Evolutionary conservation across 2,113 vertebrate genomes (phyloP).

Genomic region (Australoheros scitulus): DNA sequence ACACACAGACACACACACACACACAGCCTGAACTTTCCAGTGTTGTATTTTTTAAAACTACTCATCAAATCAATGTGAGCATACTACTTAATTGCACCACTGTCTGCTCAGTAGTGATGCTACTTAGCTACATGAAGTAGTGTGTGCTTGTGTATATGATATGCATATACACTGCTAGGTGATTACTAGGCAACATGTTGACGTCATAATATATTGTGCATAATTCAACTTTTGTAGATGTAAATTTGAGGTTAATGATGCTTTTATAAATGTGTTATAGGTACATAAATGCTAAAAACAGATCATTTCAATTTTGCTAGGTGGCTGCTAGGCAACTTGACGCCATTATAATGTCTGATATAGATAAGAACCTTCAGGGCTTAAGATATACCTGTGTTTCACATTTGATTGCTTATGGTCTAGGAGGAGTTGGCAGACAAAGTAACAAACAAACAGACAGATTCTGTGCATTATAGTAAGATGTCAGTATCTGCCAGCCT

Average conservation of each 20-base stretch:
- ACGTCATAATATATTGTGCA: too few species aligned
- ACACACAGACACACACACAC: too few species aligned
- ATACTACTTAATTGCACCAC: too few species aligned
- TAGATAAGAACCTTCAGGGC: not conserved
- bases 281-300: not conserved
- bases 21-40: too few species aligned
- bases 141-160: too few species aligned
- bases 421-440: not conserved
- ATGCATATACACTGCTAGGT: not conserved
- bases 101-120: too few species aligned
- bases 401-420: not conserved
- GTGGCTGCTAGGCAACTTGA: not conserved
- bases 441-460: not conserved
- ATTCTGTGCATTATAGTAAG: not conserved
- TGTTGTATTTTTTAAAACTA: too few species aligned
- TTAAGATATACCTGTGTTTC: not conserved
- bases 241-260: not conserved
- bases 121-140: too few species aligned
- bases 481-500: too few species aligned
- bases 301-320: not conserved
- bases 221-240: not conserved
- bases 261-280: not conserved
- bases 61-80: too few species aligned
- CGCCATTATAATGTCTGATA: not conserved
- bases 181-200: not conserved